Conservation (phyloP, 2,888 invertebrate genomes). For the Ectropis crepuscularia region DNA sequence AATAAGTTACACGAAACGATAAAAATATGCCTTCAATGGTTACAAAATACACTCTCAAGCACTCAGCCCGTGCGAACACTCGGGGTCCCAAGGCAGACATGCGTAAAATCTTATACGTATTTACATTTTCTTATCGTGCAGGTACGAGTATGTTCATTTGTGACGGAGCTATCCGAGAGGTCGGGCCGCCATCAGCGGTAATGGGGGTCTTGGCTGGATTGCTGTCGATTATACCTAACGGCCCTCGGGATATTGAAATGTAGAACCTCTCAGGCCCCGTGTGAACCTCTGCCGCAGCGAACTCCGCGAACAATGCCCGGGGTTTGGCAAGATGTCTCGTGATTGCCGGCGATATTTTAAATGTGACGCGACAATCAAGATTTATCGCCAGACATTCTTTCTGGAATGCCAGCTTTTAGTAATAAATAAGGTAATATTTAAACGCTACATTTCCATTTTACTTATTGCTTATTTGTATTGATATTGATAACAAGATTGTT, state of each 20-base stretch:
- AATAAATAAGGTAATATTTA: conserved; percentile 24
- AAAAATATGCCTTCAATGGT: conserved; percentile 3
- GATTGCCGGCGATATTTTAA: conserved; percentile 41
- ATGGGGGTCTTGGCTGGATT: conserved; percentile 72
- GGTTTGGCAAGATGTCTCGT: conserved; percentile 39
- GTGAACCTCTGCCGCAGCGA: conserved; percentile 24
- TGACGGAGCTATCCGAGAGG: conserved; percentile 54
- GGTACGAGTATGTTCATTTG: conserved; percentile 66
- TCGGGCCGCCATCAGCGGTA: conserved; percentile 68
- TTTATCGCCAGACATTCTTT: conserved; percentile 25
- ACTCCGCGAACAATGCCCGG: conserved; percentile 35
- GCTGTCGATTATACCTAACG: conserved; percentile 74
- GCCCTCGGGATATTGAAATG: conserved; percentile 69
- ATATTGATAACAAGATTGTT: neutral
- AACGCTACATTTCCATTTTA: conserved; percentile 17
- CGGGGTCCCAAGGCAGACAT: conserved; percentile 24
- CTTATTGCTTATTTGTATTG: conserved; percentile 6
- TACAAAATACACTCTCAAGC: conserved; percentile 10
- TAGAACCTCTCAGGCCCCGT: conserved; percentile 36
- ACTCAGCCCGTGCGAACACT: conserved; percentile 19
- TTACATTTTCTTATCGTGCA: conserved; percentile 63
- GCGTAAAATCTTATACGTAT: conserved; percentile 46
- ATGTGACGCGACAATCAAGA: conserved; percentile 32
- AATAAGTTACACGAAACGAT: neutral
- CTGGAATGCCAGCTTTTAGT: conserved; percentile 14